Evolutionary conservation across 2,888 invertebrate species (phyloP), one percentile per base, ranked within the genome.

Genomic region (Drosophila anomalata): DNA sequence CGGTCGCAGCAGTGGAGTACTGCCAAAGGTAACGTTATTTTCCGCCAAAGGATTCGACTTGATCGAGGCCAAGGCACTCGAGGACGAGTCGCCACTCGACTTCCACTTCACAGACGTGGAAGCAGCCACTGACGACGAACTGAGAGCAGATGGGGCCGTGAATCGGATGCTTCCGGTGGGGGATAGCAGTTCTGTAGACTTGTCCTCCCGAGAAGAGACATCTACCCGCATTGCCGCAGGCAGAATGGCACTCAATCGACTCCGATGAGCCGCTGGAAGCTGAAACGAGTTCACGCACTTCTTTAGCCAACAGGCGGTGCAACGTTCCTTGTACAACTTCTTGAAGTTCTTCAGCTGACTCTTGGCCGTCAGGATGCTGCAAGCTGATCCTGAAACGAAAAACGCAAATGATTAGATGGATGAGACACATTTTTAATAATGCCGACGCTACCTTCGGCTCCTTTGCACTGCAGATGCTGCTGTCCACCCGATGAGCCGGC

Each of bases 231-330:
- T 83, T 26, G 51, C 92, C 12, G 62, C 56, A 1, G 96, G 96
- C 77, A 97, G 91, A 92, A 96, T 93, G 56, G 94, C 93, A 72
- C 94, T 94, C 58, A 97, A 92, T 54, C 95, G 94, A 69, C 94
- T 93, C 88, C 94, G 94, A 67, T 96, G 93, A 42, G 94, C 93
- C 29, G 94, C 92, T 54, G 96, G 95, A 89, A 97, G 94, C 91
- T 96, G 95, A 91, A 96, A 96, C 67, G 95, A 94, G 86, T 95
- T 94, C 47, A 97, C 92, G 90, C 97, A 97, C 93, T 96, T 94
- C 91, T 95, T 96, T 11, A 97, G 93, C 96, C 97, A 97, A 91
- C 97, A 97, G 14, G 96, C 96, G 56, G 95, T 94, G 91, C 97
- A 97, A 39, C 96, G 93, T 42, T 95, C 94, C 89, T 95, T 95